Evolutionary conservation across 37 sponge, comb jelly and placozoan species (phyloP).

Genomic region (Chondrilla cf. caribensis): DNA sequence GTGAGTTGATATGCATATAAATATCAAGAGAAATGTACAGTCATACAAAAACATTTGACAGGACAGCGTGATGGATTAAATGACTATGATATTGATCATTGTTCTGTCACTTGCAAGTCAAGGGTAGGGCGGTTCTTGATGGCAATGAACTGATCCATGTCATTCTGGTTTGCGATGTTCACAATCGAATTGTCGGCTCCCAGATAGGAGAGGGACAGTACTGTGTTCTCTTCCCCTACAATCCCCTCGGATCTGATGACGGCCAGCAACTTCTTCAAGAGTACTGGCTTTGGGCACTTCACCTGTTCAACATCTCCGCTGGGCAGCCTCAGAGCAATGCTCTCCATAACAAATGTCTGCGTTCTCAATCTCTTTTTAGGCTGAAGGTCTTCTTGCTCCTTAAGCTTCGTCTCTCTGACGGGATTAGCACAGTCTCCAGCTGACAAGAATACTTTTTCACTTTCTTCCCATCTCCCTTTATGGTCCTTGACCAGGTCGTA

Average conservation of each 20-base stretch:
- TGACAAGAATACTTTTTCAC: not conserved
- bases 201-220: no score
- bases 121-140: no score
- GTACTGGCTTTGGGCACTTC: conserved; percentile 1
- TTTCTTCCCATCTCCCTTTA: not conserved
- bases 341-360: not conserved
- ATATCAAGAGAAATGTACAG: no score
- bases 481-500: not conserved
- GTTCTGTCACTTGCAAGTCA: no score
- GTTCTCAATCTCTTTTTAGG: not conserved
- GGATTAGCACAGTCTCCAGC: not conserved
- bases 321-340: not conserved
- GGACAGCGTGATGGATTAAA: no score
- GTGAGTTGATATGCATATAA: no score
- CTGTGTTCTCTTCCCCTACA: no score
- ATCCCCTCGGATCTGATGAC: not conserved
- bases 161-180: no score
- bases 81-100: no score
- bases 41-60: no score
- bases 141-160: no score
- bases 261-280: not conserved
- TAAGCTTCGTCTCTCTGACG: not conserved
- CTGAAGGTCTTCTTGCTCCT: not conserved
- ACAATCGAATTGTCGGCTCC: no score
- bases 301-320: not conserved